Percentiles rank a stretch among this genome's conserved stretches.
These are phyloP conservation scores for Plectropomus leopardus DNA, from an alignment of 2,113 vertebrate species.

Conservation along the genomic window DNA sequence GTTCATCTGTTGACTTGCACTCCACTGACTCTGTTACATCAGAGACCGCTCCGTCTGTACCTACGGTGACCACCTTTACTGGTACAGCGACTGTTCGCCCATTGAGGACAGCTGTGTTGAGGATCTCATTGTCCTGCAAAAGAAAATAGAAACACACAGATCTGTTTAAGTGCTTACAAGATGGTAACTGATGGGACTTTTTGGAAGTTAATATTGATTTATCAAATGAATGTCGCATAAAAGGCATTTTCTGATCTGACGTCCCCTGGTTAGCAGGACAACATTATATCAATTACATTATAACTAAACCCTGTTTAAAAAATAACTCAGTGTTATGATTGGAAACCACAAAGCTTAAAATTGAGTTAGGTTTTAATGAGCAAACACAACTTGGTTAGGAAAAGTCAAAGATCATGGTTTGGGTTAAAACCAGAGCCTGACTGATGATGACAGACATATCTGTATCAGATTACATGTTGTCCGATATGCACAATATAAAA, in stretches of 20 bases:
- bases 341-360: background rate
- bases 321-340: background rate
- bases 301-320: background rate
- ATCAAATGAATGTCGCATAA: too few species aligned
- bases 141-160: conserved; percentile 21
- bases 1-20: conserved; percentile 91
- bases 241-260: background rate
- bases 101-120: conserved; percentile 95
- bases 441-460: too few species aligned
- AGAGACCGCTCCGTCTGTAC: conserved; percentile 86
- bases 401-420: too few species aligned
- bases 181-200: background rate
- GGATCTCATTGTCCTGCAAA: conserved; percentile 92
- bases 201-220: too few species aligned
- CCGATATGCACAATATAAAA: too few species aligned
- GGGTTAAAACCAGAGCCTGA: too few species aligned
- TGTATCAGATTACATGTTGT: too few species aligned
- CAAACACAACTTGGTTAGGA: background rate
- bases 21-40: conserved; percentile 94
- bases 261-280: background rate
- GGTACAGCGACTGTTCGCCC: conserved; percentile 92
- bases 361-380: too few species aligned
- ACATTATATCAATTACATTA: background rate
- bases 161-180: background rate
- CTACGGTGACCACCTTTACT: conserved; percentile 91